Base-by-base conservation (phyloP, 2,113 vertebrate species). In the Salvelinus fontinalis region DNA sequence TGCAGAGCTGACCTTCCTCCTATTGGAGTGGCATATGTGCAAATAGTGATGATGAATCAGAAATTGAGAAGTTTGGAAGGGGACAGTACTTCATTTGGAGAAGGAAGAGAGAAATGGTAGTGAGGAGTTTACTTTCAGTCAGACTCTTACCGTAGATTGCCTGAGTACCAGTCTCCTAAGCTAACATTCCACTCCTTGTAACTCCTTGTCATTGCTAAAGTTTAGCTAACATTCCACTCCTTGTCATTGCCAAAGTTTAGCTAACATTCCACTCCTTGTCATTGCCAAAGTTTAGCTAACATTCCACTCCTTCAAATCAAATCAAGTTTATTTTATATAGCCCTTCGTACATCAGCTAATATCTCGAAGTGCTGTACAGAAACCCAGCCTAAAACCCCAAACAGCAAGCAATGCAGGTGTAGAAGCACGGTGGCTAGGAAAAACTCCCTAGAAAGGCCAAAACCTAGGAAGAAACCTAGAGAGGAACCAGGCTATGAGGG, bases 1-100 rank as follows among this genome's bases (percentile, higher is more conserved):
- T 77, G 71, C 62, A 69, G 71, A 71, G 57, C 64, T 54, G 44
- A 57, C 67, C 22, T 8, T 64, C 59, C 67, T 22, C 11, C 51
- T 76, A 27, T 68, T 16, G 54, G 22, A 26, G 6, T 9, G 26
- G 34, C 14, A 13, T 13, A 24, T 71, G 69, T 71, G 31, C n/a
- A 51, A 51, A 59, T 60, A 34, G 11, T 34, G 69, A 54, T 51
- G 51, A 60, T 0, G 4, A 24, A 24, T 70, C 24, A 24, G 22
- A 26, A 49, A 51, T 6, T 14, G 18, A 22, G 59, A 48, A 71
- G 22, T 12, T 14, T 14, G 71, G 13, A 59, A 22, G 29, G 66
- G 24, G 4, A 16, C 71, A 62, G 67, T 34, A 22, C 9, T 8
- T 62, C 59, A 3, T 24, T 31, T 14, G 39, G 44, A 70, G 6